These are phyloP conservation scores for Thaumetopoea pityocampa DNA, from an alignment of 1,140 invertebrate species.

Conservation along the genomic window DNA sequence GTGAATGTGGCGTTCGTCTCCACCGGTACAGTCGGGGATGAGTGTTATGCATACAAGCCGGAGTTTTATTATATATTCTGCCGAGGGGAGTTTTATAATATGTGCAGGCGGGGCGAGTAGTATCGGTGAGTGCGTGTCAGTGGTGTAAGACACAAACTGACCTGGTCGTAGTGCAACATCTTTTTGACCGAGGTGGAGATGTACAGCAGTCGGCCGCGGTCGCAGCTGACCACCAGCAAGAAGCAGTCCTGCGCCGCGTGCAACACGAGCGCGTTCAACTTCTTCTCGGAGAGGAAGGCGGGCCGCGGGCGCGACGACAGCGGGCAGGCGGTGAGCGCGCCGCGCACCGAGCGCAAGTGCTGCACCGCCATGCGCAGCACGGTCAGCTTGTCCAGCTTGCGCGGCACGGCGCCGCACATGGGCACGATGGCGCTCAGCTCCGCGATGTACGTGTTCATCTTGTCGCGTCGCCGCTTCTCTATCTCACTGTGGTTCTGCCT, in stretches of 20 bases:
- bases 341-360: slow-evolving; percentile 80
- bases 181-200: slow-evolving; percentile 93
- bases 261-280: slow-evolving; percentile 88
- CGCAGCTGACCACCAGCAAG: slow-evolving; percentile 95
- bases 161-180: slow-evolving; percentile 90
- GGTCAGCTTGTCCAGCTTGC: slow-evolving; percentile 95
- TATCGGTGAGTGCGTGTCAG: too few species aligned
- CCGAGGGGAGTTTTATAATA: too few species aligned
- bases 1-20: too few species aligned
- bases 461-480: slow-evolving; percentile 94
- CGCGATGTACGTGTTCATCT: slow-evolving; percentile 97
- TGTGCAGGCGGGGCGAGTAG: too few species aligned
- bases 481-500: slow-evolving; percentile 97
- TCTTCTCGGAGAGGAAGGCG: slow-evolving; percentile 91
- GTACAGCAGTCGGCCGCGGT: slow-evolving; percentile 92
- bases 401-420: slow-evolving; percentile 94
- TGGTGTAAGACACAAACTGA: too few species aligned
- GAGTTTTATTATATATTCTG: too few species aligned
- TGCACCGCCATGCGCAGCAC: slow-evolving; percentile 96
- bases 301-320: slow-evolving; percentile 80
- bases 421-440: slow-evolving; percentile 94
- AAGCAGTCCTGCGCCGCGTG: slow-evolving; percentile 94
- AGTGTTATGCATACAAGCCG: too few species aligned
- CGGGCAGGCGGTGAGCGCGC: slow-evolving; percentile 47
- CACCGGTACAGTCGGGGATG: too few species aligned